Base-by-base conservation (phyloP, 2,888 invertebrate species). In the Heliconius aoede region DNA sequence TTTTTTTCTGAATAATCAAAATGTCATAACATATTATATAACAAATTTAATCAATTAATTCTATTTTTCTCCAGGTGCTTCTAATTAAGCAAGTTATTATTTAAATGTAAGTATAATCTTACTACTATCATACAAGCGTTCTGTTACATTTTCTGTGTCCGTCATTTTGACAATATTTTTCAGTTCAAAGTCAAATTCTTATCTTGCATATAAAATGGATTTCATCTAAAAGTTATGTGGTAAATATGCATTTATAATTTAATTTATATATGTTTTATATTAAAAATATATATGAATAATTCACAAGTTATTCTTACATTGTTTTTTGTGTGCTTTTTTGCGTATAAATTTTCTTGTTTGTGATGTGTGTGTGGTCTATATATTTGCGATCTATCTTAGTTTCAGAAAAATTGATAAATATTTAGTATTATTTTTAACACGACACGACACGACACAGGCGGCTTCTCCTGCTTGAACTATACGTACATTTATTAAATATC, bases 171-270 rank as follows among this genome's bases (percentile, higher is more conserved):
- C 69, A 72, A 62, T 62, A 61, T 3, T 62, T 55, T 30, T 21
- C 30, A 26, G 5, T n/a, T 9, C n/a, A 55, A 68, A 69, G 8
- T 51, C 36, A 76, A 64, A 65, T 3, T 32, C 51, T 67, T 30
- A 40, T 68, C 46, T 69, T 46, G 36, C 0, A 46, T 51, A 5
- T 58, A 76, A 71, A 71, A 76, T 76, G 73, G 9, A 71, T 73
- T 61, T 69, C 69, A 9, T 30, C 24, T 71, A 55, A 74, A 77
- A 79, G 77, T 79, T 40, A 79, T 79, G 79, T 79, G 79, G 79
- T 79, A 77, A 69, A 71, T 77, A 61, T 36, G 40, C 26, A 24
- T 60, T 24, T 58, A 21, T 32, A 55, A 40, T 5, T 11, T 24
- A 0, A 67, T 24, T 40, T 15, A 8, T 26, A 15, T 40, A 24